These are phyloP conservation scores for Monochamus saltuarius DNA, from an alignment of 1,140 invertebrate genomes.

Conservation along the genomic window DNA sequence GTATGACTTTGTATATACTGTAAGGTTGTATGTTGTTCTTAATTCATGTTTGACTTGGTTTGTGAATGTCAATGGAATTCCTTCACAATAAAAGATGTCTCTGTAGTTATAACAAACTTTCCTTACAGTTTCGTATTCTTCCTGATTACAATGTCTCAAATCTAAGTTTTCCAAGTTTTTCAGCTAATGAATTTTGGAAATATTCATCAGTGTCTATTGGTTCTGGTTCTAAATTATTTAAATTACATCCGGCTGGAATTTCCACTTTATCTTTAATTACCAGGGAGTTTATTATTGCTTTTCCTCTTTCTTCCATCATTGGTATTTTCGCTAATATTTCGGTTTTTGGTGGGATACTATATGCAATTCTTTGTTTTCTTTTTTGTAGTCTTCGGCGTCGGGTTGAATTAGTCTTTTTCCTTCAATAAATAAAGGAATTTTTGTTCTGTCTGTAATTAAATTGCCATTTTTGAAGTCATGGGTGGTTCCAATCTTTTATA, in stretches of 20 bases:
- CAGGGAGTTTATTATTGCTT: constrained; percentile 13
- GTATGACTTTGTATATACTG: constrained; percentile 13
- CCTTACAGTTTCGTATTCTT: constrained; percentile 18
- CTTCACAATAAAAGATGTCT: constrained; percentile 21
- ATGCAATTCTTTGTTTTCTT: neutral
- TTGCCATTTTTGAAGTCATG: constrained; percentile 10
- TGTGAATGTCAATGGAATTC: constrained; percentile 14
- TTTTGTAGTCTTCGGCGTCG: constrained; percentile 1
- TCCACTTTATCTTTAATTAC: constrained; percentile 15
- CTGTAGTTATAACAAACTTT: constrained; percentile 17
- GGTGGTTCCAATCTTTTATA: constrained; percentile 10
- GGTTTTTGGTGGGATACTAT: constrained; percentile 13
- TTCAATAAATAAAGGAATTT: constrained; percentile 8
- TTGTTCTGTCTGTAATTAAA: neutral
- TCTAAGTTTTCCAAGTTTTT: constrained; percentile 17
- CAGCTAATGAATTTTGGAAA: neutral
- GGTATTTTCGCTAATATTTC: constrained; percentile 21
- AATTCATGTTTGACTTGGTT: constrained; percentile 22
- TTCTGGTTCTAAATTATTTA: constrained; percentile 11
- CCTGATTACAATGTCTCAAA: constrained; percentile 16
- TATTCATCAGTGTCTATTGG: constrained; percentile 12
- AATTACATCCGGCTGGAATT: constrained; percentile 3
- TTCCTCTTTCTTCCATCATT: constrained; percentile 14
- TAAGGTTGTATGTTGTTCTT: constrained; percentile 2
- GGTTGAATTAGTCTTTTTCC: constrained; percentile 1